These are phyloP conservation scores for Xenopus laevis DNA, from an alignment of 2,113 vertebrate species.

Conservation along the genomic window DNA sequence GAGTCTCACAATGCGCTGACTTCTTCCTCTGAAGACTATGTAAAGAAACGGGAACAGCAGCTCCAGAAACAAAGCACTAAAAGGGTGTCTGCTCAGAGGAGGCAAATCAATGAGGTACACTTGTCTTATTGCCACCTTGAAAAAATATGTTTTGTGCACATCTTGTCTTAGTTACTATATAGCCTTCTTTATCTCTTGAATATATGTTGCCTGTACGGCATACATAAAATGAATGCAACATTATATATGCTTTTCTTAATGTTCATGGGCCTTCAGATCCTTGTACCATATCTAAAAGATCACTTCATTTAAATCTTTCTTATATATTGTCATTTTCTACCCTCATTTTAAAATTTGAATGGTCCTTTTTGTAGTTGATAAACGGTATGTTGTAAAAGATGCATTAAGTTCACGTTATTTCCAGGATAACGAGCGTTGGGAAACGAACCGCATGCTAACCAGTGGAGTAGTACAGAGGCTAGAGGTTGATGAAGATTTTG, in stretches of 20 bases:
- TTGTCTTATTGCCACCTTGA: background rate
- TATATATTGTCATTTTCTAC: too few species aligned
- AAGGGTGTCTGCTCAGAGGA: slow-evolving; percentile 90
- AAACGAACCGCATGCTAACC: slow-evolving; percentile 98
- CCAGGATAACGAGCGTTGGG: slow-evolving; percentile 96
- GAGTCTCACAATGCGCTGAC: slow-evolving; percentile 95
- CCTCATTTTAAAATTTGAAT: too few species aligned
- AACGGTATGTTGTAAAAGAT: background rate
- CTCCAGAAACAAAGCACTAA: slow-evolving; percentile 95
- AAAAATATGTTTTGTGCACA: too few species aligned
- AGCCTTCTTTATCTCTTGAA: too few species aligned
- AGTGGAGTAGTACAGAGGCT: slow-evolving; percentile 95
- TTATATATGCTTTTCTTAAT: too few species aligned
- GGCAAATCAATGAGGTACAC: slow-evolving; percentile 93
- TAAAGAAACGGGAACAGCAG: slow-evolving; percentile 93
- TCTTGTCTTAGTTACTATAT: too few species aligned
- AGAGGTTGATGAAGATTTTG: slow-evolving; percentile 96
- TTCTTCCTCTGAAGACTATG: slow-evolving; percentile 87
- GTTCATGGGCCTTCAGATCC: too few species aligned
- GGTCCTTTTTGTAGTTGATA: too few species aligned
- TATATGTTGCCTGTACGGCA: too few species aligned
- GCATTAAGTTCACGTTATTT: background rate
- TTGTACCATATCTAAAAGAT: too few species aligned
- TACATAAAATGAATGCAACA: too few species aligned
- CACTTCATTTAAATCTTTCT: too few species aligned